Evolutionary conservation across 2,888 invertebrate species (phyloP), one percentile per base, ranked within the genome.

Genomic region (Pecten maximus): DNA sequence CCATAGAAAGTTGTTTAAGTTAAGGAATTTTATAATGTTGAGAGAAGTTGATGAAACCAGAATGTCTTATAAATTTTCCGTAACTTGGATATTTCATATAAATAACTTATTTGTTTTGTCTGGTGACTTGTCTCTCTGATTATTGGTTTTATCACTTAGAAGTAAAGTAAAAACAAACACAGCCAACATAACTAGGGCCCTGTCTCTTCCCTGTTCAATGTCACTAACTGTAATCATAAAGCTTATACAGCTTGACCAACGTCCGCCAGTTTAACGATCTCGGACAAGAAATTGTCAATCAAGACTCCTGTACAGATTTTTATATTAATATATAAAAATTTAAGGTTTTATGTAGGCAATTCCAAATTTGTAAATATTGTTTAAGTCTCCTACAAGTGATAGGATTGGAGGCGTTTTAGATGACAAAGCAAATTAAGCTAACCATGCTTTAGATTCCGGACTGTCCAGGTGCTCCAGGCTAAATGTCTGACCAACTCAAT

Each of bases 141-240:
- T 74, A 74, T 74, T 74, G 28, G 74, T 74, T 74, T 54, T 74
- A 74, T 74, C 74, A 74, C 74, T 23, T 74, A 23, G 23, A 54
- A 54, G 54, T 54, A 54, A 74, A 74, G 74, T 74, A 74, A 74
- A 74, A 74, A 74, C 74, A 74, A 74, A 74, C 35, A 74, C 28
- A 23, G 15, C 16, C 35, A 15, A 8, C 12, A 35, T 74, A 35
- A 74, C 54, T 74, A 74, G 74, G 0, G 35, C 15, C 23, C 35
- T 35, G 28, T 19, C 74, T 23, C 4, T 74, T 35, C 35, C n/a
- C 54, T 23, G 54, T 54, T 74, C 35, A 74, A 10, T 35, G 74
- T 15, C 35, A 12, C n/a, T n/a, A n/a, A n/a, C n/a, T n/a, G n/a
- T n/a, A n/a, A n/a, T n/a, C 44, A 12, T 44, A 28, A 74, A 74